These are phyloP conservation scores for Agrochola lychnidis DNA, from an alignment of 2,888 invertebrate species.

Conservation along the genomic window DNA sequence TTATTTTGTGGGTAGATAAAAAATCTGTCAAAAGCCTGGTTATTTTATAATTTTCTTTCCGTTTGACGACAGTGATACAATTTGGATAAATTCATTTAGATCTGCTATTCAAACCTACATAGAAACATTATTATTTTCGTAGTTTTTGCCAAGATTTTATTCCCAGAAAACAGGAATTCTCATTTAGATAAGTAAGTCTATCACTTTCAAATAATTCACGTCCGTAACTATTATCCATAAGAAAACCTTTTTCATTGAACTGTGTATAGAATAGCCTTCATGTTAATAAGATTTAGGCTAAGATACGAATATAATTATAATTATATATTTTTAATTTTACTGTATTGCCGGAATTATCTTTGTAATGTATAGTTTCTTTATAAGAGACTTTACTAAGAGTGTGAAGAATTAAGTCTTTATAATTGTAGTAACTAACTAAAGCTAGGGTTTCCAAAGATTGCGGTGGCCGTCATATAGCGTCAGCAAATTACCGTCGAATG, in stretches of 20 bases:
- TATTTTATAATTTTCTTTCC: neutral
- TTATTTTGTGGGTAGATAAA: too few relatives aligned
- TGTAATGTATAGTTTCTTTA: conserved; percentile 72
- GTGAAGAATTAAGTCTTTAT: neutral
- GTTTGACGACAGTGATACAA: neutral
- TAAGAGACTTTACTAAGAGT: conserved; percentile 37
- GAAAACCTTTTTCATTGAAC: conserved; percentile 61
- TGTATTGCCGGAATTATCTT: conserved; percentile 66
- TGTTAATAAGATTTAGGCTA: conserved; percentile 61
- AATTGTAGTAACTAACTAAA: neutral
- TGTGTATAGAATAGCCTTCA: conserved; percentile 67
- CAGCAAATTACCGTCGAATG: neutral
- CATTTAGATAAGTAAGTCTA: neutral
- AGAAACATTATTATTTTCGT: neutral
- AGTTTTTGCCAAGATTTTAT: neutral
- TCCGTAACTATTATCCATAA: conserved; percentile 25
- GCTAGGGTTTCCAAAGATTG: neutral
- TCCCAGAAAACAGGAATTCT: neutral
- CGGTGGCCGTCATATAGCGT: neutral
- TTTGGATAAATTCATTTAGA: neutral
- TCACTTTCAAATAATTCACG: conserved; percentile 32
- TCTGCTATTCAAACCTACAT: too few relatives aligned
- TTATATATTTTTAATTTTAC: conserved; percentile 53
- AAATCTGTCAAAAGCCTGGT: too few relatives aligned
- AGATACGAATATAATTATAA: conserved; percentile 62